Percentiles rank a stretch among this genome's conserved stretches.
Evolutionary conservation across 2,888 invertebrate genomes (phyloP).

Genomic region (Oeneis ivallda): DNA sequence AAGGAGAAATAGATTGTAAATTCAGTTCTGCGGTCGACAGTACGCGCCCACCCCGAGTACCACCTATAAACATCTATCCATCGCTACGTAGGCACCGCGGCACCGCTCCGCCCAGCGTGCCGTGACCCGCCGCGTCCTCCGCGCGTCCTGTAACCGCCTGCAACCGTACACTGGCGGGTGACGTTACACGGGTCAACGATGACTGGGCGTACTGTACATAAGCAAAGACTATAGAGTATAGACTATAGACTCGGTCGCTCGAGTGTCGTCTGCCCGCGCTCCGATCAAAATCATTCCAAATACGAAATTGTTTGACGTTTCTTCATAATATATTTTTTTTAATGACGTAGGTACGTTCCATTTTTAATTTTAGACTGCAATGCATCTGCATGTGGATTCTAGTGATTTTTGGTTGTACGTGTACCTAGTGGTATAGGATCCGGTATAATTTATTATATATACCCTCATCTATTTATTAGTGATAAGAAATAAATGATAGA

Average conservation of each 20-base stretch:
- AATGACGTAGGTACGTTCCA: background rate
- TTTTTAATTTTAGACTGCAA: background rate
- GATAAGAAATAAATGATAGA: too few species aligned
- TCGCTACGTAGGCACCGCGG: slow-evolving; percentile 73
- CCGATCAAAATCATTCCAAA: slow-evolving; percentile 77
- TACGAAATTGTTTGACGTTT: slow-evolving; percentile 68
- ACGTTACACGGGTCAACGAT: slow-evolving; percentile 56
- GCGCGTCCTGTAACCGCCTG: slow-evolving; percentile 53
- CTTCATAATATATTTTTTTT: slow-evolving; percentile 43
- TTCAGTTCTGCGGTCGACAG: slow-evolving; percentile 46
- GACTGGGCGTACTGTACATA: slow-evolving; percentile 60
- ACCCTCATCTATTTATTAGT: too few species aligned
- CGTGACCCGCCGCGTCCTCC: slow-evolving; percentile 58
- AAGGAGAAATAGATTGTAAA: too few species aligned
- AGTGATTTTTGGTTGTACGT: background rate
- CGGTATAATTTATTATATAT: too few species aligned
- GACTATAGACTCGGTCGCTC: slow-evolving; percentile 57
- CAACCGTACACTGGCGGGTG: slow-evolving; percentile 55
- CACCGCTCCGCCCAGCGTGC: slow-evolving; percentile 71
- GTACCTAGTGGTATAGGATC: too few species aligned
- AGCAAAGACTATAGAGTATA: slow-evolving; percentile 65
- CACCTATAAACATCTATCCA: slow-evolving; percentile 59
- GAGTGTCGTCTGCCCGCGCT: slow-evolving; percentile 77
- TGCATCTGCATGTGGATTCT: too few species aligned
- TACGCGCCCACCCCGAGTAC: slow-evolving; percentile 71